A percentile compares a stretch with the other conserved stretches of the same genome.
Evolutionary conservation across 2,113 vertebrate genomes (phyloP).

Genomic region (Vanacampus margaritifer): DNA sequence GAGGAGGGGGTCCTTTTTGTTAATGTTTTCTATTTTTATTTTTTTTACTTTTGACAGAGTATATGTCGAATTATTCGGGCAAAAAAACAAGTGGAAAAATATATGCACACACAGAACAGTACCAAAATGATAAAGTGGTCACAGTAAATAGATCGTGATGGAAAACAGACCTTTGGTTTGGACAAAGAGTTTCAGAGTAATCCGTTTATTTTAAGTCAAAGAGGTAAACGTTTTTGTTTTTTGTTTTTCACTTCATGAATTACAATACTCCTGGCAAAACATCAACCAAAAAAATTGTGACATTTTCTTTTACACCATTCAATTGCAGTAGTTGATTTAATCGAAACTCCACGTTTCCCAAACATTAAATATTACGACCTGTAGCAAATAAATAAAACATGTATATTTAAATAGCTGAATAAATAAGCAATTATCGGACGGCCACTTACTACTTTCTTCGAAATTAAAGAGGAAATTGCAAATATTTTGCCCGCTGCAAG

Average conservation of each 20-base stretch:
- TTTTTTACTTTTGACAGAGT: not conserved
- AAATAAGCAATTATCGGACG: not conserved
- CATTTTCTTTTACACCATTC: not conserved
- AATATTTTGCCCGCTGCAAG: not conserved
- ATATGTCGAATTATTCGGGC: too few relatives aligned
- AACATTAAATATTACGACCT: not conserved
- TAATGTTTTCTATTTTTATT: too few relatives aligned
- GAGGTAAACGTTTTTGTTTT: not conserved
- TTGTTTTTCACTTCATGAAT: not conserved
- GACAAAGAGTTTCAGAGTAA: not conserved
- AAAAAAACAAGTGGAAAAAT: not conserved
- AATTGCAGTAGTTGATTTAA: not conserved
- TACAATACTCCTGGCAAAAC: not conserved
- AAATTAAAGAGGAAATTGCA: not conserved
- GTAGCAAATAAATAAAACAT: not conserved
- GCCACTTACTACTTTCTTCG: not conserved
- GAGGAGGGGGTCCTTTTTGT: too few relatives aligned
- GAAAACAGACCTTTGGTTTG: not conserved
- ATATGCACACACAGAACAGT: not conserved
- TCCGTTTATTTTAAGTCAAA: not conserved
- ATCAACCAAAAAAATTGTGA: not conserved
- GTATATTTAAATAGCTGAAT: constrained; percentile 4
- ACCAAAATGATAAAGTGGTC: not conserved
- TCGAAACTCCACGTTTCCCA: not conserved
- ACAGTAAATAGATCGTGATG: not conserved